Conservation (phyloP, 1,140 invertebrate genomes). For the Papilio xuthus region DNA sequence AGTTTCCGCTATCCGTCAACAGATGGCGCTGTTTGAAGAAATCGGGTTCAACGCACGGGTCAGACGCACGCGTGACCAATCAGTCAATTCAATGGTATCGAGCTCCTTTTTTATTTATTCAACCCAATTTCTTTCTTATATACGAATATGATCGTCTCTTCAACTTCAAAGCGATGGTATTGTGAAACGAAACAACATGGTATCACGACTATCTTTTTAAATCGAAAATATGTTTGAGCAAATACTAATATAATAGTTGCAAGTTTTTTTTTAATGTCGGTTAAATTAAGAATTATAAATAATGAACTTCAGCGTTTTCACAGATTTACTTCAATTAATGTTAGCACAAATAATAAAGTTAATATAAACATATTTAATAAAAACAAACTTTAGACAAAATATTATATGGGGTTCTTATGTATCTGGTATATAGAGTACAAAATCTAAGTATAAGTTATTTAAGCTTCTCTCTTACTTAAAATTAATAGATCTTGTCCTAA, state of each 20-base stretch:
- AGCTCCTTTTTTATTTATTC: conserved; percentile 41
- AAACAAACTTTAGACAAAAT: too few relatives aligned
- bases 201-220: conserved; percentile 18
- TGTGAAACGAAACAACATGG: conserved; percentile 1
- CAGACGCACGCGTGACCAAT: conserved; percentile 47
- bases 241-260: not conserved
- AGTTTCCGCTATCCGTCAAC: conserved; percentile 42
- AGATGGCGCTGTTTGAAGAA: conserved; percentile 57
- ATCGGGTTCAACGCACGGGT: conserved; percentile 27
- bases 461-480: not conserved
- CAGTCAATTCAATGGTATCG: conserved; percentile 44
- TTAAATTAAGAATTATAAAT: too few relatives aligned
- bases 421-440: too few relatives aligned
- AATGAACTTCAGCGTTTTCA: not conserved
- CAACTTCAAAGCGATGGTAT: conserved; percentile 24
- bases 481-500: conserved; percentile 14
- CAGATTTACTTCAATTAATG: too few relatives aligned
- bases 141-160: conserved; percentile 55
- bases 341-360: too few relatives aligned
- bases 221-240: conserved; percentile 24
- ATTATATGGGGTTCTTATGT: too few relatives aligned
- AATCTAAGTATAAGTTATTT: too few relatives aligned
- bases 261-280: not conserved
- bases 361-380: too few relatives aligned
- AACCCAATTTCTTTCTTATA: conserved; percentile 61